A percentile compares a stretch with the other conserved stretches of the same genome.
These are phyloP conservation scores for Cantharis flavilabris DNA, from an alignment of 2,888 invertebrate genomes.

Conservation along the genomic window DNA sequence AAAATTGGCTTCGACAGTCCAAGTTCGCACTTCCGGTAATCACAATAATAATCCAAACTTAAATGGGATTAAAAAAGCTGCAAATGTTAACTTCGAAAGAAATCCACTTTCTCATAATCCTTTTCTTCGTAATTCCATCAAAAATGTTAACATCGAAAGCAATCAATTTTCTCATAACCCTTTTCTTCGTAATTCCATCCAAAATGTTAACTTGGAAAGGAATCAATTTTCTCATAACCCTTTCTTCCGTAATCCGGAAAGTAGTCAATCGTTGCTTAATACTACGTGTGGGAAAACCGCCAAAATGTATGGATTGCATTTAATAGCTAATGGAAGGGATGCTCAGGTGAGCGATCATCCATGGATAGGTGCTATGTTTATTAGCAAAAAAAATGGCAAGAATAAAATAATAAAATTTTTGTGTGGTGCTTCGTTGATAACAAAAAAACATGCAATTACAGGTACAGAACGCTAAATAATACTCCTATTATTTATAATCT, in stretches of 20 bases:
- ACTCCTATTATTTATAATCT: background rate
- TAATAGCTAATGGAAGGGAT: slow-evolving; percentile 45
- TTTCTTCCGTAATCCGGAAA: background rate
- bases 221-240: no score
- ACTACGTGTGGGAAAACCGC: slow-evolving; percentile 44
- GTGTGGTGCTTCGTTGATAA: slow-evolving; percentile 51
- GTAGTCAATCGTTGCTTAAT: slow-evolving; percentile 15
- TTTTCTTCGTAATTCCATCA: no score
- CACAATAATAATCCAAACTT: no score
- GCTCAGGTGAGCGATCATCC: slow-evolving; percentile 48
- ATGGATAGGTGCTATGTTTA: slow-evolving; percentile 53
- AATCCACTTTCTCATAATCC: no score
- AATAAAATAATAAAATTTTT: slow-evolving; percentile 46
- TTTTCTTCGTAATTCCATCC: no score
- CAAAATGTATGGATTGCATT: slow-evolving; percentile 40
- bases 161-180: no score
- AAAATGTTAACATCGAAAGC: no score
- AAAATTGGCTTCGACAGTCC: background rate
- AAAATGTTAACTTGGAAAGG: no score
- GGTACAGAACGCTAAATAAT: slow-evolving; percentile 34
- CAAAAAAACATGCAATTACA: slow-evolving; percentile 48
- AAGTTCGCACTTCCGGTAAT: background rate
- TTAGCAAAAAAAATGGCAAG: slow-evolving; percentile 24
- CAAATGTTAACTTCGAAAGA: no score
- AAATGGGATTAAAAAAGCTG: no score